Evolutionary conservation across 2,888 invertebrate genomes (phyloP).

Genomic region (Drosophila koepferae): DNA sequence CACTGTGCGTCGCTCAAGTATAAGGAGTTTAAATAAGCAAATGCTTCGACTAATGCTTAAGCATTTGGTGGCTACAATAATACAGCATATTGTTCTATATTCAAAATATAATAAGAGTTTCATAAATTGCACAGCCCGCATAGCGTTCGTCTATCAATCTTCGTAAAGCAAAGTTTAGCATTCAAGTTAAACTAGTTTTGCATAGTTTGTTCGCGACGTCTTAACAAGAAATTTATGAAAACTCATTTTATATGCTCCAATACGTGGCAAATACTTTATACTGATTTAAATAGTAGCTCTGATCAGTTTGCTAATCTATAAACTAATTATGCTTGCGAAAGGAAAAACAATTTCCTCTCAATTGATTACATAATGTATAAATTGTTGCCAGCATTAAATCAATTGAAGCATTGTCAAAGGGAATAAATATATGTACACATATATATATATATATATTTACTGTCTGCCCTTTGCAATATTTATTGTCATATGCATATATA

Average conservation of each 20-base stretch:
- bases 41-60: slow-evolving; percentile 5
- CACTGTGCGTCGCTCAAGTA: neutral
- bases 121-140: slow-evolving; percentile 41
- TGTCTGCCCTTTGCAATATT: neutral
- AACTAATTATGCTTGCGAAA: neutral
- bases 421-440: neutral
- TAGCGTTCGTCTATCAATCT: slow-evolving; percentile 40
- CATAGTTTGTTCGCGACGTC: slow-evolving; percentile 7
- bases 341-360: slow-evolving; percentile 4
- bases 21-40: neutral
- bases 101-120: no score
- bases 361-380: neutral
- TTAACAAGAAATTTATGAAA: slow-evolving; percentile 24
- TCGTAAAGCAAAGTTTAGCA: neutral
- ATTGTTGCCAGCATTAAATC: slow-evolving; percentile 9
- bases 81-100: slow-evolving; percentile 32
- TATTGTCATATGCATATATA: slow-evolving; percentile 7
- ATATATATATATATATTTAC: neutral
- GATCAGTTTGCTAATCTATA: neutral
- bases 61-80: slow-evolving; percentile 25
- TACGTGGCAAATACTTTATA: slow-evolving; percentile 8
- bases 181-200: slow-evolving; percentile 43
- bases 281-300: slow-evolving; percentile 2
- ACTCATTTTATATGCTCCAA: slow-evolving; percentile 11
- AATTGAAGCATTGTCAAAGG: slow-evolving; percentile 8